Evolutionary conservation across 2,113 vertebrate genomes (phyloP).

Genomic region (Mus pahari): DNA sequence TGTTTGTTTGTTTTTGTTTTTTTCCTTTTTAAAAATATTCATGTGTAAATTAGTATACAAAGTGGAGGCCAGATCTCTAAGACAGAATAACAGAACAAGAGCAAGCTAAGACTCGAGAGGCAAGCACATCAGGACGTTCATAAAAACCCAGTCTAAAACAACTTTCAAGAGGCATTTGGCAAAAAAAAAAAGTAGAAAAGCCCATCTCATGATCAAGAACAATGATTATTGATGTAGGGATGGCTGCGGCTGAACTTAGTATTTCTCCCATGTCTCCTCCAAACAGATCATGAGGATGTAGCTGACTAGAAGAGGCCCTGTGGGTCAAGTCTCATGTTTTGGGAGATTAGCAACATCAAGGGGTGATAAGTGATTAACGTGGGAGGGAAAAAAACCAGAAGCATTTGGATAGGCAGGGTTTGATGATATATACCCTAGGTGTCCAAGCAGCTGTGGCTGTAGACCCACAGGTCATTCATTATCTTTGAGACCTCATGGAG

Average conservation of each 20-base stretch:
- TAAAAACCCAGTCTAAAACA: constrained; percentile 38
- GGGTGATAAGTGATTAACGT: constrained; percentile 42
- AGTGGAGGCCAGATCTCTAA: not conserved
- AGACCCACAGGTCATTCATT: constrained; percentile 25
- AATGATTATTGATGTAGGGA: not conserved
- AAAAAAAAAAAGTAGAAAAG: constrained; percentile 10
- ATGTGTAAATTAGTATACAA: constrained; percentile 4
- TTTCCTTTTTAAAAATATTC: constrained; percentile 3
- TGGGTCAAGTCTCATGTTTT: constrained; percentile 8
- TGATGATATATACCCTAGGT: not conserved
- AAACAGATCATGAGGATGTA: constrained; percentile 20
- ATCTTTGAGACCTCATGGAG: constrained; percentile 58
- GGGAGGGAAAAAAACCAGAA: constrained; percentile 28
- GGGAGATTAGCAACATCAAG: constrained; percentile 25
- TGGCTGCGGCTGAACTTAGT: not conserved
- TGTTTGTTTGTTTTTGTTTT: too few relatives aligned
- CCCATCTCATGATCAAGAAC: constrained; percentile 31
- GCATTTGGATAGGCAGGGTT: constrained; percentile 11
- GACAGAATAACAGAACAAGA: constrained; percentile 20
- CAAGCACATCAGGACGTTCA: not conserved
- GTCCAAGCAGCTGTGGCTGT: constrained; percentile 51
- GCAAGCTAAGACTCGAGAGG: not conserved
- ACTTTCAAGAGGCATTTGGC: not conserved
- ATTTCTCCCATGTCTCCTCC: constrained; percentile 28
- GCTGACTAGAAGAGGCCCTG: not conserved